These are phyloP conservation scores for Muscicapa striata DNA, from an alignment of 2,797 vertebrate genomes.

Conservation along the genomic window DNA sequence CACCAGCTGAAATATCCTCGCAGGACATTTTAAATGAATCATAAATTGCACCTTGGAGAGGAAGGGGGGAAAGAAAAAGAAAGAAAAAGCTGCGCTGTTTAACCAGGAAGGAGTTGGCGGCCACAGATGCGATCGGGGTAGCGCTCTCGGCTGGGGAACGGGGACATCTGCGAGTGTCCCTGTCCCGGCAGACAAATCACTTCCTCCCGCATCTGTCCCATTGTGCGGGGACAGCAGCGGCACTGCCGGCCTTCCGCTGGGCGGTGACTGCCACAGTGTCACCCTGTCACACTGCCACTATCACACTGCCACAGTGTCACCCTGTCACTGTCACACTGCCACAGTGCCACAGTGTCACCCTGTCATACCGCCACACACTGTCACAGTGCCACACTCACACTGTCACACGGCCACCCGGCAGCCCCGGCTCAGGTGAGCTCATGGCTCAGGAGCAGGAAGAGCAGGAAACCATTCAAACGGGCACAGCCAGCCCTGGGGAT, in stretches of 20 bases:
- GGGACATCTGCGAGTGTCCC: not conserved
- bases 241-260: not conserved
- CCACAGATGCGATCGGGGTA: not conserved
- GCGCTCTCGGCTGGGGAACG: not conserved
- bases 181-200: slow-evolving; percentile 21
- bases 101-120: not conserved
- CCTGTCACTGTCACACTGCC: not conserved
- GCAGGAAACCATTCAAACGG: too few species aligned
- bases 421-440: not conserved
- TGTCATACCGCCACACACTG: not conserved
- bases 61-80: accelerated
- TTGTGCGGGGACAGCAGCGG: not conserved
- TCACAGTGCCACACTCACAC: not conserved
- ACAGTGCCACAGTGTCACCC: not conserved
- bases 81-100: not conserved
- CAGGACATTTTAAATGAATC: not conserved
- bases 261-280: accelerated
- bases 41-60: not conserved
- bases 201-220: slow-evolving; percentile 48
- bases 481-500: accelerated
- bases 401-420: not conserved
- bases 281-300: not conserved
- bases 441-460: not conserved
- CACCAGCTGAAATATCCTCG: not conserved
- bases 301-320: not conserved